Evolutionary conservation across 2,888 invertebrate genomes (phyloP).

Genomic region (Drosophila borborema): DNA sequence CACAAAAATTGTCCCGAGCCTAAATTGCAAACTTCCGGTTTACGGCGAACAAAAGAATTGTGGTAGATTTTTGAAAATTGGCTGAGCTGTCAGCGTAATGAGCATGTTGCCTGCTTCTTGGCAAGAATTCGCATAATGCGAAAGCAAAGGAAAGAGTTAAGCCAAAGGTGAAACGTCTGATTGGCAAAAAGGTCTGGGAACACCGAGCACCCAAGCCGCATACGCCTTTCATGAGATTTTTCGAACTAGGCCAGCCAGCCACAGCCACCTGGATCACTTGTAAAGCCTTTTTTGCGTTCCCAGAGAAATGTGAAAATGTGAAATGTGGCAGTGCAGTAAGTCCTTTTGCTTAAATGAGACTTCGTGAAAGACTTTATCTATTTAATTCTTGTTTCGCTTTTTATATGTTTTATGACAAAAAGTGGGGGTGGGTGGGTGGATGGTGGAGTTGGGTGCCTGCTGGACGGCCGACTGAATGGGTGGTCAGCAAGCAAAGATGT

Average conservation of each 20-base stretch:
- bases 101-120: conserved; percentile 23
- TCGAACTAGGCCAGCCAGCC: conserved; percentile 9
- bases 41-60: conserved; percentile 35
- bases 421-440: not conserved
- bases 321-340: conserved; percentile 1
- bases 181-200: conserved; percentile 31
- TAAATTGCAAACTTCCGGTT: conserved; percentile 55
- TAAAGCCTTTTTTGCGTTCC: conserved; percentile 9
- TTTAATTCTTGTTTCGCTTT: conserved; percentile 20
- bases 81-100: conserved; percentile 58
- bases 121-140: conserved; percentile 8
- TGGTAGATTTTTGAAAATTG: conserved; percentile 50
- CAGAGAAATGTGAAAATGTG: conserved; percentile 1
- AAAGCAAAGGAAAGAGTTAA: conserved; percentile 21
- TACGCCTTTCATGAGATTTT: not conserved
- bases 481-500: conserved; percentile 25
- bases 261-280: conserved; percentile 9
- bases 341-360: conserved; percentile 42
- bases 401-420: conserved; percentile 41
- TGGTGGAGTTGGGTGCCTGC: conserved; percentile 23
- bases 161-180: conserved; percentile 40
- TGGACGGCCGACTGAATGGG: conserved; percentile 28
- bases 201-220: not conserved
- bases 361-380: conserved; percentile 34
- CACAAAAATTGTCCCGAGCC: conserved; percentile 30